Evolutionary conservation across 2,113 vertebrate genomes (phyloP).

Genomic region (Calyptomena viridis): DNA sequence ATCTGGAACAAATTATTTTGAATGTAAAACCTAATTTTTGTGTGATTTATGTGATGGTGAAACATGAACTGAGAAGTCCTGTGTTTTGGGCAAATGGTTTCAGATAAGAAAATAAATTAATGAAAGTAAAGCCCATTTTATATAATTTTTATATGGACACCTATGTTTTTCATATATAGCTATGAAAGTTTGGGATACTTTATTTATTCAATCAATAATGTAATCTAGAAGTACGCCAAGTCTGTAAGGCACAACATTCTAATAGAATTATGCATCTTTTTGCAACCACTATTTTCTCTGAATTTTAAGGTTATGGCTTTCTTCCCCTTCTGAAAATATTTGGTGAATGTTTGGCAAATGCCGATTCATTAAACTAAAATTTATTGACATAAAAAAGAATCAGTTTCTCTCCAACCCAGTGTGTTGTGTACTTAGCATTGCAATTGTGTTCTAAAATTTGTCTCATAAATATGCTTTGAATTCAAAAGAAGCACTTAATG

Average conservation of each 20-base stretch:
- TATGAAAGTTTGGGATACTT: neutral
- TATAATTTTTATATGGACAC: neutral
- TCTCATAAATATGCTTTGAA: neutral
- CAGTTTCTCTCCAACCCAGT: neutral
- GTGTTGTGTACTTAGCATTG: neutral
- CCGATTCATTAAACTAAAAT: neutral
- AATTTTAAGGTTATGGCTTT: neutral
- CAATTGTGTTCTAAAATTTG: neutral
- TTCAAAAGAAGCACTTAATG: neutral
- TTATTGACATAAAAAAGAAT: neutral
- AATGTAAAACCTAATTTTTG: neutral
- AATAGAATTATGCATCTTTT: neutral
- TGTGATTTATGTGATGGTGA: neutral
- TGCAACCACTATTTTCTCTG: neutral
- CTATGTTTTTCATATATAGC: neutral
- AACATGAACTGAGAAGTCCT: too few species aligned
- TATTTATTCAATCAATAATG: neutral
- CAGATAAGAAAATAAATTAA: neutral
- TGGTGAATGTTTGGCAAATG: neutral
- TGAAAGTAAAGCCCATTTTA: neutral
- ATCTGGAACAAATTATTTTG: neutral
- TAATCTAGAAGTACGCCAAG: neutral
- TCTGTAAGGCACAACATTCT: neutral
- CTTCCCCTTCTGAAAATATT: neutral
- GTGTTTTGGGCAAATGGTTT: neutral